These are phyloP conservation scores for Peromyscus californicus DNA, from an alignment of 2,113 vertebrate genomes.

Conservation along the genomic window DNA sequence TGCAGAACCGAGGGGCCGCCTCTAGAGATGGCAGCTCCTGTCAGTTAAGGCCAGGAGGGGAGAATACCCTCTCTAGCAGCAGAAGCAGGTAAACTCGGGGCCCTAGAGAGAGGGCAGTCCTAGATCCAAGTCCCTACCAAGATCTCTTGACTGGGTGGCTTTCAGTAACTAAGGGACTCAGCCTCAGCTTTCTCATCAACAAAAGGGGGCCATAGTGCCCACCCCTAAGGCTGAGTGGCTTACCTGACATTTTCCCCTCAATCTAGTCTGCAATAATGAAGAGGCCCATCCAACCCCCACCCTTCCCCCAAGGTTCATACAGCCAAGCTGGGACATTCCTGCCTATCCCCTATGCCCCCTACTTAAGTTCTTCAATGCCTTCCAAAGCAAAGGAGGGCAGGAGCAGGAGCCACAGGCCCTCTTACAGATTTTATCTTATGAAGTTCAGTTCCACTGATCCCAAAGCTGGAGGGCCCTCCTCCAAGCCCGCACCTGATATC, in stretches of 20 bases:
- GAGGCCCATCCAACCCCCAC: neutral
- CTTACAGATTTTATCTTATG: neutral
- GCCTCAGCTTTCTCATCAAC: neutral
- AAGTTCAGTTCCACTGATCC: neutral
- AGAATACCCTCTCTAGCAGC: neutral
- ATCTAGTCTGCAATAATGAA: neutral
- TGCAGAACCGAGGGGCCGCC: neutral
- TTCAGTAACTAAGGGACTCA: neutral
- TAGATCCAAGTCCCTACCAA: neutral
- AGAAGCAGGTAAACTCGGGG: neutral
- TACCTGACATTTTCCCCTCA: neutral
- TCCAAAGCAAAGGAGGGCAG: neutral
- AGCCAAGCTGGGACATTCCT: neutral
- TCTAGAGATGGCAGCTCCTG: neutral
- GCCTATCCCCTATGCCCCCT: neutral
- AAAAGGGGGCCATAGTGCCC: neutral
- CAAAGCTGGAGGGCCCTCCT: neutral
- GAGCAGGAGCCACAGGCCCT: accelerated
- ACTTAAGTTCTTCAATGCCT: neutral
- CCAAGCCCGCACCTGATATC: accelerated
- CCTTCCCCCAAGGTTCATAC: neutral
- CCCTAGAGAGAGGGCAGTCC: neutral
- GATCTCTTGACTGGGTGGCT: neutral
- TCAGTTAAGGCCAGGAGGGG: neutral
- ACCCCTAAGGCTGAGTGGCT: neutral